Conservation (phyloP, 2,797 vertebrate species). For the Falco rusticolus region DNA sequence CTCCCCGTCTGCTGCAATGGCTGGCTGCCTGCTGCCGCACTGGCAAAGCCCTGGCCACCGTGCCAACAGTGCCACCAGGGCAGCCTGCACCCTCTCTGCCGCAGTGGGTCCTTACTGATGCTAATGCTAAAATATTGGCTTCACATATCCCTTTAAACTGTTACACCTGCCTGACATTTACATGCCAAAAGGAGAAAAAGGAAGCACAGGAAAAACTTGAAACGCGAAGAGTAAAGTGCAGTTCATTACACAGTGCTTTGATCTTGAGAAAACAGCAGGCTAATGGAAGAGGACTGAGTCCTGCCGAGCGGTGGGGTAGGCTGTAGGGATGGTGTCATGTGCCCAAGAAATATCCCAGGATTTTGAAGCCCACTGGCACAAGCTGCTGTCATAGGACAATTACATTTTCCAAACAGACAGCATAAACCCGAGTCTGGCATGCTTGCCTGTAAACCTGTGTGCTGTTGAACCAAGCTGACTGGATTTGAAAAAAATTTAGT, state of each 20-base stretch:
- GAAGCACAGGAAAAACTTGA: slow-evolving; percentile 43
- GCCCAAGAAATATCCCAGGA: rapidly evolving
- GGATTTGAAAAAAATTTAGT: not conserved
- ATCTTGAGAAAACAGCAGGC: slow-evolving; percentile 1
- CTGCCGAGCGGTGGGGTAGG: rapidly evolving
- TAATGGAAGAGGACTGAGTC: not conserved
- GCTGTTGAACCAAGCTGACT: not conserved
- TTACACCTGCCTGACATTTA: slow-evolving; percentile 38
- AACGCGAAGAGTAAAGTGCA: not conserved
- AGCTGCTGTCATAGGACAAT: not conserved
- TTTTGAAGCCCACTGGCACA: not conserved
- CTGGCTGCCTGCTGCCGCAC: slow-evolving; percentile 41
- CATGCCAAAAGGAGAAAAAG: slow-evolving; percentile 43
- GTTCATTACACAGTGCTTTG: slow-evolving; percentile 14
- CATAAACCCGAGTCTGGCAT: not conserved
- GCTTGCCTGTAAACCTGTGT: not conserved
- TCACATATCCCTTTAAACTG: not conserved
- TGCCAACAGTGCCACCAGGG: not conserved
- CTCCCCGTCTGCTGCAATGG: slow-evolving; percentile 69
- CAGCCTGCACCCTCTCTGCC: not conserved
- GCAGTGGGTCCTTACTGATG: not conserved
- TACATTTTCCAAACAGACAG: not conserved
- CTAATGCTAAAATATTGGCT: slow-evolving; percentile 15
- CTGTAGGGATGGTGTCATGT: rapidly evolving
- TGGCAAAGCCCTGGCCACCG: not conserved